Conservation (phyloP, 2,888 invertebrate genomes). For the Lacanobia oleracea region DNA sequence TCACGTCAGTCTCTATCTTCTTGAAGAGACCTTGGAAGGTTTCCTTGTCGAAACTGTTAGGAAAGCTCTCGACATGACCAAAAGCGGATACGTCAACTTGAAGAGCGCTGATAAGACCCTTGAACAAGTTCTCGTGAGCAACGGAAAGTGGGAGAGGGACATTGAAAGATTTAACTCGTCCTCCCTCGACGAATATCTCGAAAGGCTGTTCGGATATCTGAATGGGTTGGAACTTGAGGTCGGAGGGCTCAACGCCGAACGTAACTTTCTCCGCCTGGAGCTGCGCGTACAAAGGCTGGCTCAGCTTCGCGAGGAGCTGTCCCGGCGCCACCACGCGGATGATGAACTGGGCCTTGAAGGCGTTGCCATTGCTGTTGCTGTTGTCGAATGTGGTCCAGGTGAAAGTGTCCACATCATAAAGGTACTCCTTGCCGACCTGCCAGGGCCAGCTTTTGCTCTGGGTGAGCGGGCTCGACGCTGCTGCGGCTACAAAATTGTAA, state of each 20-base stretch:
- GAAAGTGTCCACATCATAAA: slow-evolving; percentile 89
- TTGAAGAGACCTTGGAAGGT: slow-evolving; percentile 90
- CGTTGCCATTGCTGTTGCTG: slow-evolving; percentile 84
- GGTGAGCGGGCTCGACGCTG: slow-evolving; percentile 70
- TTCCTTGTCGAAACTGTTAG: slow-evolving; percentile 84
- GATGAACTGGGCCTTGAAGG: slow-evolving; percentile 88
- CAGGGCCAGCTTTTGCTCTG: slow-evolving; percentile 83
- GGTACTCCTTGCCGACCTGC: slow-evolving; percentile 90
- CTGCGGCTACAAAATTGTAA: slow-evolving; percentile 75
- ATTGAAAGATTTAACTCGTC: slow-evolving; percentile 90
- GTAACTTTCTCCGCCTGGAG: slow-evolving; percentile 86
- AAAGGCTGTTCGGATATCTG: slow-evolving; percentile 90
- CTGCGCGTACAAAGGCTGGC: slow-evolving; percentile 88
- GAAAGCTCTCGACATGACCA: slow-evolving; percentile 86
- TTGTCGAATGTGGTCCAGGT: slow-evolving; percentile 91
- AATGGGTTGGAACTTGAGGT: slow-evolving; percentile 89
- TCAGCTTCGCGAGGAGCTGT: slow-evolving; percentile 84
- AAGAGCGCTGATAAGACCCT: slow-evolving; percentile 92
- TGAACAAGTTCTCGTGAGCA: slow-evolving; percentile 92
- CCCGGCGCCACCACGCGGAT: slow-evolving; percentile 88
- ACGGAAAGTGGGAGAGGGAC: slow-evolving; percentile 85
- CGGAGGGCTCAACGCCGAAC: slow-evolving; percentile 78
- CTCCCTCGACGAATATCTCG: slow-evolving; percentile 91
- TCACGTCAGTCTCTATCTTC: slow-evolving; percentile 93
- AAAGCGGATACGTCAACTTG: slow-evolving; percentile 92